phyloP scores from a whole-genome alignment of 2,888 invertebrate species.

The Arge pagana region DNA sequence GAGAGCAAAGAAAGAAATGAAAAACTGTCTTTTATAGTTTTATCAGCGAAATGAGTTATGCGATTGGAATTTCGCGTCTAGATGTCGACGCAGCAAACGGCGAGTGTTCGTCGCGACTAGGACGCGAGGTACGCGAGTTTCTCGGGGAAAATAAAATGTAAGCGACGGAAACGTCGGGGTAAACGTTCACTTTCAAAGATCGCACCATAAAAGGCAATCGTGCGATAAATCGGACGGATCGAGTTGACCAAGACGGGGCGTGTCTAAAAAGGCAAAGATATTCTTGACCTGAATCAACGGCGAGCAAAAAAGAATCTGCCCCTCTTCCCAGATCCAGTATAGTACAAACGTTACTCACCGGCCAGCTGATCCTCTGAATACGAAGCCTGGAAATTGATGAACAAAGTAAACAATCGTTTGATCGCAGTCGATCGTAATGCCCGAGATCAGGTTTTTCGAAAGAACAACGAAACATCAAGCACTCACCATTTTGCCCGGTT shows the following conservation, averaged over 20 bases:
- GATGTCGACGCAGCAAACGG: too few relatives aligned
- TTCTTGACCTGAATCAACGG: slow-evolving; percentile 53
- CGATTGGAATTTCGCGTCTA: too few relatives aligned
- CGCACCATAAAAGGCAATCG: slow-evolving; percentile 51
- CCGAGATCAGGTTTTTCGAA: neutral
- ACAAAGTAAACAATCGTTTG: too few relatives aligned
- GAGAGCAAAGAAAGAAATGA: too few relatives aligned
- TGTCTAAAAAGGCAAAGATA: slow-evolving; percentile 53
- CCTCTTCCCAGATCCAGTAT: slow-evolving; percentile 43
- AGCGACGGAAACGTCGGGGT: slow-evolving; percentile 2
- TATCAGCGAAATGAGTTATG: too few relatives aligned
- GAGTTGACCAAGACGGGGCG: slow-evolving; percentile 38
- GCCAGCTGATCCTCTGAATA: slow-evolving; percentile 91
- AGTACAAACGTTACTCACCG: slow-evolving; percentile 72
- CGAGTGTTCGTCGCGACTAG: slow-evolving; percentile 1
- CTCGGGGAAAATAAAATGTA: slow-evolving; percentile 7
- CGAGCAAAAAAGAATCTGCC: slow-evolving; percentile 35
- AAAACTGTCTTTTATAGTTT: too few relatives aligned
- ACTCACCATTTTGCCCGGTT: slow-evolving; percentile 21
- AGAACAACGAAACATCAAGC: slow-evolving; percentile 2
- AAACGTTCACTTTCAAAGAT: slow-evolving; percentile 43
- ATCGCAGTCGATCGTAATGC: neutral
- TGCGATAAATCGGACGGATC: too few relatives aligned
- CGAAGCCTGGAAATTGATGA: slow-evolving; percentile 78
- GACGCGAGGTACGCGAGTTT: slow-evolving; percentile 1